Percentiles rank a stretch among this genome's conserved stretches.
Evolutionary conservation across 2,888 invertebrate species (phyloP).

Genomic region (Biston betularia): DNA sequence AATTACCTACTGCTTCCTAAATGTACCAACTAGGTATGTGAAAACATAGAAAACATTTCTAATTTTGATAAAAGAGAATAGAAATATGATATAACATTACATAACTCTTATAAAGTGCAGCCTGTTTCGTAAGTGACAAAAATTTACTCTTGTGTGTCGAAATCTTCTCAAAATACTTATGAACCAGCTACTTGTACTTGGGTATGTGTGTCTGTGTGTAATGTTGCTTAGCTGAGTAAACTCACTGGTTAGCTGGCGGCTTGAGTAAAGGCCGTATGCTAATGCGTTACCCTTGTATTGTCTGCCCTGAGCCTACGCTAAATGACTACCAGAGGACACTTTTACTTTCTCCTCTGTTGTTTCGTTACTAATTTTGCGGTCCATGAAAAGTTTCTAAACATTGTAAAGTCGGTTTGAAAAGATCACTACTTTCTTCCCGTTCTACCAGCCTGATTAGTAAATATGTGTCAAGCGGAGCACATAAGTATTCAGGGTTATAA

Average conservation of each 20-base stretch:
- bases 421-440: too few relatives aligned
- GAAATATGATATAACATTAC: too few relatives aligned
- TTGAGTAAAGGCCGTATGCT: conserved; percentile 73
- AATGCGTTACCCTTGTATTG: conserved; percentile 65
- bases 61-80: too few relatives aligned
- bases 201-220: conserved; percentile 21
- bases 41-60: too few relatives aligned
- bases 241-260: conserved; percentile 38
- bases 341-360: conserved; percentile 61
- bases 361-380: conserved; percentile 2
- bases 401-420: neutral
- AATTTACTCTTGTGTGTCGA: conserved; percentile 18
- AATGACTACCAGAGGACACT: conserved; percentile 58
- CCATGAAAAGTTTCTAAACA: neutral
- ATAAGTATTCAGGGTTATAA: too few relatives aligned
- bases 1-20: too few relatives aligned
- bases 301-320: conserved; percentile 58
- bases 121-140: neutral
- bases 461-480: too few relatives aligned
- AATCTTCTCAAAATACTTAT: conserved; percentile 12
- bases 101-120: neutral
- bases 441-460: too few relatives aligned
- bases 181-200: conserved; percentile 2
- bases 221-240: conserved; percentile 44
- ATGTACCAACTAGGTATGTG: too few relatives aligned